Conservation (phyloP, 1,140 invertebrate species). For the Euwallacea fornicatus region DNA sequence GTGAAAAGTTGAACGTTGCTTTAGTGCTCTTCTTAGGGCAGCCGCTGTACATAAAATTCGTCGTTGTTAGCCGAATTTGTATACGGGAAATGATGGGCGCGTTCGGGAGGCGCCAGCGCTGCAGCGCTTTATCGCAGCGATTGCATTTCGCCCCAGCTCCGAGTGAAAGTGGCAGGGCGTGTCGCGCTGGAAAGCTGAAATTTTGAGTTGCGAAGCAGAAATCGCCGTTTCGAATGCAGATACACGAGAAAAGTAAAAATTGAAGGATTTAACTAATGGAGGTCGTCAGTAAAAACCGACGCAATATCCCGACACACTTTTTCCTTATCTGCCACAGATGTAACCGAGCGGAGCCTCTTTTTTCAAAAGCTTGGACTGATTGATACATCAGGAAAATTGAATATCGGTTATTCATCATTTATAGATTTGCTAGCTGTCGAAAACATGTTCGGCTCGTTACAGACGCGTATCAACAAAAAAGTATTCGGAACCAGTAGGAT, state of each 20-base stretch:
- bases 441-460: background rate
- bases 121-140: too few relatives aligned
- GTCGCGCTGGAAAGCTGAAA: too few relatives aligned
- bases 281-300: conserved; percentile 6
- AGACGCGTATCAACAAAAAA: background rate
- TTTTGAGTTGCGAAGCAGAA: too few relatives aligned
- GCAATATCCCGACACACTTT: conserved; percentile 8
- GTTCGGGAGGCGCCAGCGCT: too few relatives aligned
- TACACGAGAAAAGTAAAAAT: background rate
- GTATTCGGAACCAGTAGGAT: background rate
- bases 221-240: too few relatives aligned
- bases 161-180: too few relatives aligned
- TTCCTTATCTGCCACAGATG: conserved; percentile 11
- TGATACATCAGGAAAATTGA: conserved; percentile 18
- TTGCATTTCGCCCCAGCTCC: too few relatives aligned
- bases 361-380: conserved; percentile 6
- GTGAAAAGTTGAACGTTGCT: too few relatives aligned
- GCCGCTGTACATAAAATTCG: too few relatives aligned
- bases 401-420: conserved; percentile 20
- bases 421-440: background rate
- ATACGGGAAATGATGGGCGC: too few relatives aligned
- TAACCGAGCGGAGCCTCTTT: background rate
- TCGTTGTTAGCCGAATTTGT: too few relatives aligned
- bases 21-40: too few relatives aligned
- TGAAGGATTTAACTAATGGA: background rate